Evolutionary conservation across 2,113 vertebrate species (phyloP), one percentile per base, ranked within the genome.

Genomic region (Rhabdomys dilectus): DNA sequence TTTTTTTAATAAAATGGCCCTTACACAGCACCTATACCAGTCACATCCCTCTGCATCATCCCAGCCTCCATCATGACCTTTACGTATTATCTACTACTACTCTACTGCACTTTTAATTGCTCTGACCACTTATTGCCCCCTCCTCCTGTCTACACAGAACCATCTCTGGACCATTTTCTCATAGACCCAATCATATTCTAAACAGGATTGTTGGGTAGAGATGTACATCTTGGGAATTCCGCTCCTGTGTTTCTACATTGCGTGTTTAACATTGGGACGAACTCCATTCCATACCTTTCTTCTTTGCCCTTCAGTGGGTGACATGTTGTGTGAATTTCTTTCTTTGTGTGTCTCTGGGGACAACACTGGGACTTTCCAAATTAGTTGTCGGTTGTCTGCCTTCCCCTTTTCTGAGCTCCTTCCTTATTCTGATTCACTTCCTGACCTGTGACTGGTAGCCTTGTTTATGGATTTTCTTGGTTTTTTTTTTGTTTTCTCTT

Each of bases 291-390:
- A 13, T 8, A 15, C 12, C 8, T 48, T 82, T 15, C 42, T 7
- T 62, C 68, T 60, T 94, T 62, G 60, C 72, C 62, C 17, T 87
- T 66, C 70, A 64, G n/a, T 29, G 10, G 48, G 22, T 91, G 93
- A 77, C 11, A 8, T 21, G 19, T 19, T 81, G 45, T 81, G 68
- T 80, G 93, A 89, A 88, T 80, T 89, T 26, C 3, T 64, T 58
- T 90, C 51, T 75, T 75, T 75, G 62, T 82, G 13, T 58, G 85
- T 88, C 68, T 89, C 78, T 64, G 22, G 58, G 93, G 42, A 73
- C 26, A 42, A 36, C 45, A n/a, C 31, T 26, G 82, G 73, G 48
- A 84, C 60, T 96, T 96, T 95, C 93, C 89, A 62, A 76, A 56
- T 34, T 17, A 45, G 36, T 53, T 34, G 51, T 64, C 17, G 53